These are phyloP conservation scores for Alosa alosa DNA, from an alignment of 2,113 vertebrate genomes.

Conservation along the genomic window DNA sequence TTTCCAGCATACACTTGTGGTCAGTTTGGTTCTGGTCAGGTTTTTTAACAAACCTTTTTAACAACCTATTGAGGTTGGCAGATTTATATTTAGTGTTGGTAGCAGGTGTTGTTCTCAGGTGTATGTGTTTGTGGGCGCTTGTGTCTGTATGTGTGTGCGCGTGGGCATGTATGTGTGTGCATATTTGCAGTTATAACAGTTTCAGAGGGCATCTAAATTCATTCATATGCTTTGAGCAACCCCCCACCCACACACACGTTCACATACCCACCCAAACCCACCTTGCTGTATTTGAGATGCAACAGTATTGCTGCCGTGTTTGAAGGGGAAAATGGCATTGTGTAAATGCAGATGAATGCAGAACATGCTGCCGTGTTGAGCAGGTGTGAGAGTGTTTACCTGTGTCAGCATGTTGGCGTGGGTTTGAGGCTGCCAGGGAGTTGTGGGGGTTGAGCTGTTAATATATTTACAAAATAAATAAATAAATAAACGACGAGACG, in stretches of 20 bases:
- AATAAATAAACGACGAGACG: not conserved
- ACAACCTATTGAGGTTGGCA: not conserved
- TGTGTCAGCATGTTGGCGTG: conserved; percentile 44
- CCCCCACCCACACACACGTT: not conserved
- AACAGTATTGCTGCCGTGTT: not conserved
- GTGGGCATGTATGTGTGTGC: not conserved
- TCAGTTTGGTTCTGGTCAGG: not conserved
- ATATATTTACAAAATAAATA: not conserved
- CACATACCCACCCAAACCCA: not conserved
- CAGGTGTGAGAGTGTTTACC: conserved; percentile 46
- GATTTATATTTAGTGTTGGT: not conserved
- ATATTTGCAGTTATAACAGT: not conserved
- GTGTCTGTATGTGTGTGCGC: not conserved
- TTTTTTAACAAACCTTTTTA: not conserved
- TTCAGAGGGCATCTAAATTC: not conserved
- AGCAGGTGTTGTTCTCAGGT: not conserved
- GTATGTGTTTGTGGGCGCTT: not conserved
- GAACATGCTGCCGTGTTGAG: conserved; percentile 16
- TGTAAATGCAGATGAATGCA: conserved; percentile 49
- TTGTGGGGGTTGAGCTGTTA: not conserved
- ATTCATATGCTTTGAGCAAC: not conserved
- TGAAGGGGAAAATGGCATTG: conserved; percentile 40
- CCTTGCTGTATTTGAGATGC: not conserved
- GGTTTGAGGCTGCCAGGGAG: conserved; percentile 34
- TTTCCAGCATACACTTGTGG: not conserved